Evolutionary conservation across 2,888 invertebrate species (phyloP).

Genomic region (Heterodera filipjevi): DNA sequence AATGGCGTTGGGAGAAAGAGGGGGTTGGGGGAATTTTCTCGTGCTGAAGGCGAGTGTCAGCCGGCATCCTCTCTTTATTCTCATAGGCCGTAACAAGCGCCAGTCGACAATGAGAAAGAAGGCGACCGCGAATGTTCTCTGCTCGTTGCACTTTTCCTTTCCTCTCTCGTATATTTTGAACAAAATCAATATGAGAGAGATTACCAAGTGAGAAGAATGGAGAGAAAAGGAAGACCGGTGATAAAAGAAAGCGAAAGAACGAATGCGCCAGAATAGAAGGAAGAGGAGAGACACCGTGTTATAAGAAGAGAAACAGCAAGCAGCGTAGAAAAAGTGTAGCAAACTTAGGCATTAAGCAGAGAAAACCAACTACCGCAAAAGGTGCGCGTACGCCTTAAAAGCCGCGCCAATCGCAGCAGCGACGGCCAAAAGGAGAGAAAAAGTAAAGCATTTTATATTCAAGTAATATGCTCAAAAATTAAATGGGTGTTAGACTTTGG

Average conservation of each 20-base stretch:
- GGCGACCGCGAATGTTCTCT: neutral
- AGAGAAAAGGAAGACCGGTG: neutral
- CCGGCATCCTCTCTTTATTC: neutral
- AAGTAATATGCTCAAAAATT: no score
- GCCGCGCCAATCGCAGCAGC: neutral
- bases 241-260: neutral
- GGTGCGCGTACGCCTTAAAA: neutral
- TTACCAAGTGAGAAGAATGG: neutral
- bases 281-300: neutral
- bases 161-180: neutral
- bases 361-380: neutral
- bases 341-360: neutral
- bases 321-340: neutral
- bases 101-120: neutral
- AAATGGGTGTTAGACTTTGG: no score
- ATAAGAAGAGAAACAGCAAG: neutral
- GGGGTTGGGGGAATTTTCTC: neutral
- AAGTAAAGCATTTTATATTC: no score
- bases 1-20: neutral
- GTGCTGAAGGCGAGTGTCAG: neutral
- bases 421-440: neutral
- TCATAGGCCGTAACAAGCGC: neutral
- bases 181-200: neutral
- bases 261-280: neutral
- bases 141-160: neutral